Base-by-base conservation (phyloP, 2,888 invertebrate genomes). In the Germaria angustata region DNA sequence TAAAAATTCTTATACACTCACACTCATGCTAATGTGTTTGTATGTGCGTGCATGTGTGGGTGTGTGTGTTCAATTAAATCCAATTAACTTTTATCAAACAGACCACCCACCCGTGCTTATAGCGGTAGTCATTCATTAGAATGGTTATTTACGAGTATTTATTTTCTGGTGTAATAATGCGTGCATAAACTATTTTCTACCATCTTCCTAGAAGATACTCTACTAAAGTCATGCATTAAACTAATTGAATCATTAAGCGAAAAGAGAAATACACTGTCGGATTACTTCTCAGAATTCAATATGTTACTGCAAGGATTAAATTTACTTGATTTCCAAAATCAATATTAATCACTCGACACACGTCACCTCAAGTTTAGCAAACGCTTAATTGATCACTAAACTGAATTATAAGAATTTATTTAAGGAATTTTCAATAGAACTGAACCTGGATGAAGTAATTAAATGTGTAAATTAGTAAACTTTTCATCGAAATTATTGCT, bases 21-120 rank as follows among this genome's bases (percentile, higher is more conserved):
- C 3, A 39, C 17, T 6, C 1, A 55, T 4, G 2, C 32, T 4
- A 13, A 39, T 68, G 22, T 20, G n/a, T n/a, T n/a, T 17, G 9
- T 24, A 49, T 51, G 1, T 3, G 20, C 9, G 0, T 22, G 8
- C 3, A 6, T 51, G 15, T 15, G 22, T 20, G 3, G 13, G 28
- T 39, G 39, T 36, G 17, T 15, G 20, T 68, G 68, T 61, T 36
- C 32, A 36, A 68, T 69, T 68, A 80, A 80, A 75, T 68, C 51
- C 72, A 73, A 80, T 80, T 80, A 73, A 61, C 20, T 66, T 66
- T 59, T 73, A 79, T 73, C 72, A 79, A 46, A 36, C 46, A 66
- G 57, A 59, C 71, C 72, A 49, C 24, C 61, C 61, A 51, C 11
- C 15, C n/a, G 51, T 9, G 9, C 17, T 44, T 3, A 22, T 46